Evolutionary conservation across 2,888 invertebrate genomes (phyloP), one percentile per base, ranked within the genome.

Genomic region (Agrotis ipsilon): DNA sequence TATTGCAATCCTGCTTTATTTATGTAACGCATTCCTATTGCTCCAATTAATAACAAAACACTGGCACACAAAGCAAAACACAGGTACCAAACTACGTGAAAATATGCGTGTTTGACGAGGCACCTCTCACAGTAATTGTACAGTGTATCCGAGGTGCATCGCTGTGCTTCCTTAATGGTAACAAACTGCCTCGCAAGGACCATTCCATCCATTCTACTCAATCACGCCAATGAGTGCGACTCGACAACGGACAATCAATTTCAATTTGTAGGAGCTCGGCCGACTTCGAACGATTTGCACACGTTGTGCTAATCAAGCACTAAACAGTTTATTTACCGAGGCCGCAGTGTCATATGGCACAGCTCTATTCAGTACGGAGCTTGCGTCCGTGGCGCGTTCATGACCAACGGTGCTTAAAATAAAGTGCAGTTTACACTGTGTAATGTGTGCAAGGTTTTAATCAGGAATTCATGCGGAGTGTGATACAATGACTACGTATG

Each of bases 251-350:
- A 85, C 93, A 94, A 96, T 96, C 94, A 94, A 92, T 93, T 92
- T 92, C 92, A 95, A 95, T 95, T 89, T 91, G 86, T 80, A 77
- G 87, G 81, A 78, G 85, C 83, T 83, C 80, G 71, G 63, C 55
- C 78, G 63, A 70, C 88, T 88, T 85, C 80, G 86, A 91, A 87
- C 91, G 92, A 91, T 95, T 94, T 93, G 94, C 94, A 91, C 92
- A 94, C 92, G 94, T 93, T 91, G 91, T 91, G 94, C 94, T 96
- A 95, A 96, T 95, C 92, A 95, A 94, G 93, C 93, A 92, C 94
- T 95, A 95, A 95, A 95, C 90, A 92, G 91, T 90, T 87, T 91
- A 88, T 92, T 92, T 91, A 91, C 88, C 88, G 90, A 89, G 86
- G 87, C 85, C 87, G 85, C 89, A 85, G 90, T 91, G 92, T 92